A percentile compares a stretch with the other conserved stretches of the same genome.
Conservation (phyloP, 2,888 invertebrate species). For the Cactoblastis cactorum region DNA sequence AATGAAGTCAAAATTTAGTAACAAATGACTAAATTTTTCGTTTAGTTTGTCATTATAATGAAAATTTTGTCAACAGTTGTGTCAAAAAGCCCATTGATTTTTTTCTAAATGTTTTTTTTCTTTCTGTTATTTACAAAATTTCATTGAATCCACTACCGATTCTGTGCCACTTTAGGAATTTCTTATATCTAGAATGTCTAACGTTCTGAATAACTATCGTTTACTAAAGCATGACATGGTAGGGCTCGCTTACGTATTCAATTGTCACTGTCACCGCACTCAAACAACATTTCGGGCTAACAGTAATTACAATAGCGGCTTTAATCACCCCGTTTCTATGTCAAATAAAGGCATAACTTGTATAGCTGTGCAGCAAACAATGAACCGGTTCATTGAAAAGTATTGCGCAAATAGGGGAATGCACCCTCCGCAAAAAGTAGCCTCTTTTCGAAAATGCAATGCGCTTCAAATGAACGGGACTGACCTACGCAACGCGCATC, state of each 20-base stretch:
- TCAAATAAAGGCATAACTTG: constrained; percentile 24
- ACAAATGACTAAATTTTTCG: no score
- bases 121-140: no score
- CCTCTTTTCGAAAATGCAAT: constrained; percentile 53
- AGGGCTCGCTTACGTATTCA: not conserved
- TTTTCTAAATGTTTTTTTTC: no score
- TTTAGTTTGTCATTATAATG: no score
- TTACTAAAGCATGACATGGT: not conserved
- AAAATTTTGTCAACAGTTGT: no score
- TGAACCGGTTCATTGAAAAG: constrained; percentile 61
- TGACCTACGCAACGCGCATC: constrained; percentile 46
- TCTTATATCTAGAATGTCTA: no score
- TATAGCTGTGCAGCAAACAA: constrained; percentile 47
- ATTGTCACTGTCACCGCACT: constrained; percentile 18
- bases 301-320: constrained; percentile 22
- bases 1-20: no score
- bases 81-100: no score
- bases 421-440: constrained; percentile 54
- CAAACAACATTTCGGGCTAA: constrained; percentile 26
- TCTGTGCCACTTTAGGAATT: no score
- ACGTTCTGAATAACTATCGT: not conserved
- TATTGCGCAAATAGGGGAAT: constrained; percentile 66
- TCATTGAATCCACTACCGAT: no score
- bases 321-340: constrained; percentile 39
- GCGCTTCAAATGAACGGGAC: constrained; percentile 39